A percentile compares a stretch with the other conserved stretches of the same genome.
phyloP scores from a whole-genome alignment of 2,113 vertebrate genomes.

The Athene cunicularia region DNA sequence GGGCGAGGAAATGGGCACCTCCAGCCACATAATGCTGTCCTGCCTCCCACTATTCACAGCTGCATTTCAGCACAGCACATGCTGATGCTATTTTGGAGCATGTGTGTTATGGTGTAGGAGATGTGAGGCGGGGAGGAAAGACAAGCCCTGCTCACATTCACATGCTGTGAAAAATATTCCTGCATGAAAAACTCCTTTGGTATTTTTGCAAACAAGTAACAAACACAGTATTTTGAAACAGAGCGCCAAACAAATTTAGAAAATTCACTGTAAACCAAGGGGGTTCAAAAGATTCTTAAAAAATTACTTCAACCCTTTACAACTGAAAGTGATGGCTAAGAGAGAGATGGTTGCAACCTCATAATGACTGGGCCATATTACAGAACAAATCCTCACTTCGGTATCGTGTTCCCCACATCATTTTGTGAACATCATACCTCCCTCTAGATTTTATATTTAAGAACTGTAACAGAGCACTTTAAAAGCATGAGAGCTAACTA shows the following conservation, averaged over 20 bases:
- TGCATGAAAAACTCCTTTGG: not conserved
- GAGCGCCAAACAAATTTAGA: not conserved
- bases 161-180: not conserved
- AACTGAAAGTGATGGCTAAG: not conserved
- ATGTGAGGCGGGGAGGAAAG: slow-evolving; percentile 26
- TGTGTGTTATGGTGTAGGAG: slow-evolving; percentile 22
- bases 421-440: not conserved
- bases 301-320: not conserved
- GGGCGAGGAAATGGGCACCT: not conserved
- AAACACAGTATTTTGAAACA: not conserved
- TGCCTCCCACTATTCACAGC: not conserved
- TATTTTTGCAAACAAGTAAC: not conserved
- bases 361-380: not conserved
- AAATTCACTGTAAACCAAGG: not conserved
- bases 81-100: slow-evolving; percentile 32
- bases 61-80: slow-evolving; percentile 4
- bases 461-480: not conserved
- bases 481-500: not conserved
- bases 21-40: not conserved
- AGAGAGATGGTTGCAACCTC: not conserved
- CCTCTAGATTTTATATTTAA: not conserved
- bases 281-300: not conserved
- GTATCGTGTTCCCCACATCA: not conserved
- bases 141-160: slow-evolving; percentile 45
- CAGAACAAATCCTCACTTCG: not conserved